These are phyloP conservation scores for Sebastes fasciatus DNA, from an alignment of 2,113 vertebrate species.

Conservation along the genomic window DNA sequence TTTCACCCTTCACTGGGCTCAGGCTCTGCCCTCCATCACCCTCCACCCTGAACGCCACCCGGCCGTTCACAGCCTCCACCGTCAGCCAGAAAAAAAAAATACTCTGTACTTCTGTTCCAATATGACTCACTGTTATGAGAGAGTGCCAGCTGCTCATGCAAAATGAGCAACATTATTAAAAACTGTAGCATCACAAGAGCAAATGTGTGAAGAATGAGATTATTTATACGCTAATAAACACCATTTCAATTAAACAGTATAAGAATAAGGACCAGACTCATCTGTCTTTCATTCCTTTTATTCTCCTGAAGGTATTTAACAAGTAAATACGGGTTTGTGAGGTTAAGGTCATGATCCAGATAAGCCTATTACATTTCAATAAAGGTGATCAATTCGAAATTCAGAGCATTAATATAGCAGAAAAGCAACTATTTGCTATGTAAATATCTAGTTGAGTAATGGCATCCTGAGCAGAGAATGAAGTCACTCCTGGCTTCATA, in stretches of 20 bases:
- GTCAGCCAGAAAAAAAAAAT: conserved; percentile 4
- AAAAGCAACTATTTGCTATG: too few species aligned
- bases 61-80: neutral
- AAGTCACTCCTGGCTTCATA: too few species aligned
- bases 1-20: conserved; percentile 59
- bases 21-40: conserved; percentile 46
- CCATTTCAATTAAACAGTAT: neutral
- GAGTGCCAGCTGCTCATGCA: neutral
- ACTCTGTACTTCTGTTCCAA: conserved; percentile 15
- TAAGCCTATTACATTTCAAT: too few species aligned
- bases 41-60: conserved; percentile 23
- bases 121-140: neutral
- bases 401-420: too few species aligned
- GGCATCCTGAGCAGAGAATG: too few species aligned
- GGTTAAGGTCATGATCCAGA: too few species aligned
- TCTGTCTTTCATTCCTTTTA: neutral
- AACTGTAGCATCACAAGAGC: neutral
- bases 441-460: too few species aligned
- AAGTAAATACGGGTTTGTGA: neutral
- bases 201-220: neutral
- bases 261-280: neutral
- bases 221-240: neutral
- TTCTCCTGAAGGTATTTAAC: neutral
- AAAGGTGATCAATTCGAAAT: too few species aligned
- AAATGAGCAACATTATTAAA: neutral